Conservation (phyloP, 2,113 vertebrate species). For the Kryptolebias marmoratus region DNA sequence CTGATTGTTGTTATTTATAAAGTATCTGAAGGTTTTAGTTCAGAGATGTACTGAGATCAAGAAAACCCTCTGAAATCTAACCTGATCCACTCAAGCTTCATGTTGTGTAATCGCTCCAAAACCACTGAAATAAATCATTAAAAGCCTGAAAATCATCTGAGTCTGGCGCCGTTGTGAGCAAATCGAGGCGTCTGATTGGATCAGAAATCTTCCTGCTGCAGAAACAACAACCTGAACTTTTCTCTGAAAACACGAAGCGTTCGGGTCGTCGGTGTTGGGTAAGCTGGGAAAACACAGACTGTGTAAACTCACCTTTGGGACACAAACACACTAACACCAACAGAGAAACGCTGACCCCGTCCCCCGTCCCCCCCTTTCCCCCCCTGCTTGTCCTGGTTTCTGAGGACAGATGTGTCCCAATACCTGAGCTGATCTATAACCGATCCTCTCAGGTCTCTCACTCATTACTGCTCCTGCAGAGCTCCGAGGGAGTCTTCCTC, state of each 20-base stretch:
- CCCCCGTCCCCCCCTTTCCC: neutral
- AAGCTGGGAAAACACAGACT: conserved; percentile 53
- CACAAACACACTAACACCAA: conserved; percentile 4
- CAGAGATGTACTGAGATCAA: no score
- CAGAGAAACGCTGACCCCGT: neutral
- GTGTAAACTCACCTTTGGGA: conserved; percentile 63
- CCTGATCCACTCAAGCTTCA: no score
- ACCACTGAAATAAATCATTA: no score
- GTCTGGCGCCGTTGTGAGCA: no score
- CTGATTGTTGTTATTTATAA: no score
- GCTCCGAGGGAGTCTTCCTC: conserved; percentile 14
- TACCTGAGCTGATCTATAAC: conserved; percentile 23
- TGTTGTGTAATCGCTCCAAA: no score
- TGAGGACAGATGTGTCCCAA: conserved; percentile 11
- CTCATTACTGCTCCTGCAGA: conserved; percentile 2
- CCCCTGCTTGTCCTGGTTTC: neutral
- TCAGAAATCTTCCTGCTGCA: no score
- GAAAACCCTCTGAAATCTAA: no score
- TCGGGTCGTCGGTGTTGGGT: conserved; percentile 35
- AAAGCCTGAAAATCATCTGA: neutral
- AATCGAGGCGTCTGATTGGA: no score
- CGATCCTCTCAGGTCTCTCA: neutral
- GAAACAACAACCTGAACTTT: neutral
- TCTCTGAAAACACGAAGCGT: neutral
- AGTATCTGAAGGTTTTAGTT: no score